Percentiles rank a stretch among this genome's conserved stretches.
phyloP scores from a whole-genome alignment of 2,113 vertebrate species.

The Setophaga coronata region DNA sequence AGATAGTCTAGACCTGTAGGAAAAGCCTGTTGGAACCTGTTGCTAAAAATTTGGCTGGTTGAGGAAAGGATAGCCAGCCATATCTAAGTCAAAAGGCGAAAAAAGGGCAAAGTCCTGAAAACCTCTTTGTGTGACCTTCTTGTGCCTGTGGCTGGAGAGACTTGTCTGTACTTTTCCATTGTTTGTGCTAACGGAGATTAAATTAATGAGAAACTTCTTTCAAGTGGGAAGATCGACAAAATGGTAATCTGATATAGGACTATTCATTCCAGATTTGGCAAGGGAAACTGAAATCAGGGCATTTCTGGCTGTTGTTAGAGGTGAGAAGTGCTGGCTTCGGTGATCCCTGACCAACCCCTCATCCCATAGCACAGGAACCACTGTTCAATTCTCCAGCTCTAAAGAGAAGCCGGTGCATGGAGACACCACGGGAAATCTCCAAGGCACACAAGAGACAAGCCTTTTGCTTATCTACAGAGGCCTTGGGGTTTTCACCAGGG shows the following conservation, averaged over 20 bases:
- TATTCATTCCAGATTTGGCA: neutral
- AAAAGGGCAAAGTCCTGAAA: neutral
- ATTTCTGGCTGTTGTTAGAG: neutral
- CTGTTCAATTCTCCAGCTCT: neutral
- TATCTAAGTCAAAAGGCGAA: neutral
- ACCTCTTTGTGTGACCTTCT: neutral
- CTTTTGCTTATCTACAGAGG: neutral
- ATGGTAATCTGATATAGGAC: neutral
- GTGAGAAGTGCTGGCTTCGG: neutral
- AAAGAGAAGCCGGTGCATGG: neutral
- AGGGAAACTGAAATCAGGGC: neutral
- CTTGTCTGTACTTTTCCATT: constrained; percentile 36
- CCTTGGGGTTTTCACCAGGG: neutral
- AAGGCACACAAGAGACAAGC: neutral
- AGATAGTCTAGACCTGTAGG: constrained; percentile 13
- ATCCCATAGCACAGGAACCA: neutral
- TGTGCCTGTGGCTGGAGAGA: neutral
- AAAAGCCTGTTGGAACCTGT: constrained; percentile 26
- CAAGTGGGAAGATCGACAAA: neutral
- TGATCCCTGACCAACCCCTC: neutral
- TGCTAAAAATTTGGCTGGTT: neutral
- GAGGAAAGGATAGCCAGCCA: neutral
- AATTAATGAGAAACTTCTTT: constrained; percentile 21
- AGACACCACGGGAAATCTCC: accelerated
- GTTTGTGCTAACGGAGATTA: constrained; percentile 14